Evolutionary conservation across 2,797 vertebrate species (phyloP).

Genomic region (Lacerta viridis): DNA sequence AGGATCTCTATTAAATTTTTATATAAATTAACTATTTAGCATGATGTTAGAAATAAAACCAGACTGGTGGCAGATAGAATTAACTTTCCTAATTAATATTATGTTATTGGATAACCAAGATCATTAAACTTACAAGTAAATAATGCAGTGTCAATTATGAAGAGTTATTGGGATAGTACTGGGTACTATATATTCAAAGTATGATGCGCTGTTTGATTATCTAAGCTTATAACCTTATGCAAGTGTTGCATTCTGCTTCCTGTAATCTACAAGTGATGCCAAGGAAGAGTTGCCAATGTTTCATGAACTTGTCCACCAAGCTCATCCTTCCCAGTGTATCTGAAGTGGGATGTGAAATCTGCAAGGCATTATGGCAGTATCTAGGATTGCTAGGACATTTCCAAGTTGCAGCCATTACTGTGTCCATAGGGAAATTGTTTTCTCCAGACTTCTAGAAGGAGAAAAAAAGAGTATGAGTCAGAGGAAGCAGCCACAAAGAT

Average conservation of each 20-base stretch:
- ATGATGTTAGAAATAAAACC: slow-evolving; percentile 72
- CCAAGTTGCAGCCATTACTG: background rate
- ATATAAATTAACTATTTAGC: slow-evolving; percentile 75
- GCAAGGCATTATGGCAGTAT: background rate
- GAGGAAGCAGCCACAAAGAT: background rate
- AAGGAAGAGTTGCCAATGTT: background rate
- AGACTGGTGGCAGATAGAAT: slow-evolving; percentile 75
- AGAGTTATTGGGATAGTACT: slow-evolving; percentile 55
- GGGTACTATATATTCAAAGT: slow-evolving; percentile 37
- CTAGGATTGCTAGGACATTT: background rate
- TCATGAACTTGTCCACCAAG: background rate
- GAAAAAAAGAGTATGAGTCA: background rate
- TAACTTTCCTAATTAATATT: slow-evolving; percentile 74
- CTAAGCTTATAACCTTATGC: background rate
- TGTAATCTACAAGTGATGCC: background rate
- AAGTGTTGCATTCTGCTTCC: background rate
- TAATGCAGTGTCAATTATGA: slow-evolving; percentile 63
- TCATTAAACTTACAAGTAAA: slow-evolving; percentile 72
- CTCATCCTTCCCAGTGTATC: background rate
- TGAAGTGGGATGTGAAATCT: background rate
- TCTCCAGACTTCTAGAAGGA: background rate
- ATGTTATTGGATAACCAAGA: slow-evolving; percentile 74
- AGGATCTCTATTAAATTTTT: slow-evolving; percentile 75
- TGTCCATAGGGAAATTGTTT: background rate
- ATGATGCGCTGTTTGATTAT: slow-evolving; percentile 48